Percentiles rank a stretch among this genome's conserved stretches.
These are phyloP conservation scores for Heliconius melpomene DNA, from an alignment of 1,140 invertebrate species.

Conservation along the genomic window DNA sequence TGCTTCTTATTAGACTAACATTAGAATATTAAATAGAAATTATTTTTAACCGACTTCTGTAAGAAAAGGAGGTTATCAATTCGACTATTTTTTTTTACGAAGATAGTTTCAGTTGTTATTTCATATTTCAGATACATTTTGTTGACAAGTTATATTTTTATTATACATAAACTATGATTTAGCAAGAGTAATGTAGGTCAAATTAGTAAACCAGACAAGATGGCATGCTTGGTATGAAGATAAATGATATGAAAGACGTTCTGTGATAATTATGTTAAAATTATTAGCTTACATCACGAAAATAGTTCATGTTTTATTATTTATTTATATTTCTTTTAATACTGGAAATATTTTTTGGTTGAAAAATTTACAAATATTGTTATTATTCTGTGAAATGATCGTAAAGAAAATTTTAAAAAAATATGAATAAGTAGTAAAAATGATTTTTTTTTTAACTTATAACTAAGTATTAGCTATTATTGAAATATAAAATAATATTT, in stretches of 20 bases:
- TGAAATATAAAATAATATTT: not conserved
- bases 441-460: too few species aligned
- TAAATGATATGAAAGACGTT: constrained; percentile 9
- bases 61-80: too few species aligned
- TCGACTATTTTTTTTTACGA: too few species aligned
- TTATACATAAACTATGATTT: not conserved
- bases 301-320: not conserved
- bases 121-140: not conserved
- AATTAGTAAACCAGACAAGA: constrained; percentile 13
- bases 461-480: too few species aligned
- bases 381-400: not conserved
- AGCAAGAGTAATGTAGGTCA: constrained; percentile 6
- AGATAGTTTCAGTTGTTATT: not conserved
- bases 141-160: not conserved
- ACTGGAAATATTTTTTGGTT: not conserved
- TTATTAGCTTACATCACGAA: constrained; percentile 8
- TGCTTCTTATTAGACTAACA: not conserved
- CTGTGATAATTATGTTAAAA: constrained; percentile 2
- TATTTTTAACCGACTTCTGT: too few species aligned
- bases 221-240: constrained; percentile 7
- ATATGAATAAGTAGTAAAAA: not conserved
- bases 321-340: not conserved
- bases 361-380: not conserved
- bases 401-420: not conserved
- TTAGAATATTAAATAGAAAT: not conserved